Base-by-base conservation (phyloP, 2,888 invertebrate genomes). In the Agrypnus murinus region DNA sequence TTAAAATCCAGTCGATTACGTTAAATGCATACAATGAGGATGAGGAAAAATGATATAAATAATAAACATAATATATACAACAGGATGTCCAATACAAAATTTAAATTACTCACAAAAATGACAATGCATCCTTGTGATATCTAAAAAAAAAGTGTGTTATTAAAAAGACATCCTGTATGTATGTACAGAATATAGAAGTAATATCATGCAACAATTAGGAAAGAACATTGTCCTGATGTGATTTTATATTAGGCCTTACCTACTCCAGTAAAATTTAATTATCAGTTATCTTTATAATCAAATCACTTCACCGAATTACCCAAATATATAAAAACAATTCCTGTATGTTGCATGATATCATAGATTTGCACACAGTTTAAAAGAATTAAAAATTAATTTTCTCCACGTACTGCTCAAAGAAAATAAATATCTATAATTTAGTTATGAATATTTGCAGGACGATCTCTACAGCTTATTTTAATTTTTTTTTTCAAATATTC, bases 141-240 rank as follows among this genome's bases (percentile, higher is more conserved):
- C 40, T 40, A 40, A 40, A 40, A 40, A 40, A 4, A 40, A 12
- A 40, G 12, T 4, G 14, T 48, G 10, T 10, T n/a, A 25, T 6
- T 7, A 25, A 48, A 8, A 25, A 19, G 25, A 48, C 48, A 48
- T 48, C 17, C 48, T 15, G 8, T 25, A 48, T 48, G 46, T 46
- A 17, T 19, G 8, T 48, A 9, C 12, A 48, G 19, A 31, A 6
- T 48, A 25, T 31, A 48, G 12, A 48, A 48, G n/a, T 48, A 17
- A 48, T 48, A 48, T 48, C 48, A 48, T 48, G 48, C 48, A 48
- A 48, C 48, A 48, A 10, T 10, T 48, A 48, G 48, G 48, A 48
- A 48, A 48, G 25, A n/a, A 9, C 9, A 10, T n/a, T n/a, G n/a
- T 48, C 25, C 25, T 25, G 25, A 25, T 25, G 25, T 25, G 25